Evolutionary conservation across 2,113 vertebrate genomes (phyloP).

Genomic region (Cinclus cinclus): DNA sequence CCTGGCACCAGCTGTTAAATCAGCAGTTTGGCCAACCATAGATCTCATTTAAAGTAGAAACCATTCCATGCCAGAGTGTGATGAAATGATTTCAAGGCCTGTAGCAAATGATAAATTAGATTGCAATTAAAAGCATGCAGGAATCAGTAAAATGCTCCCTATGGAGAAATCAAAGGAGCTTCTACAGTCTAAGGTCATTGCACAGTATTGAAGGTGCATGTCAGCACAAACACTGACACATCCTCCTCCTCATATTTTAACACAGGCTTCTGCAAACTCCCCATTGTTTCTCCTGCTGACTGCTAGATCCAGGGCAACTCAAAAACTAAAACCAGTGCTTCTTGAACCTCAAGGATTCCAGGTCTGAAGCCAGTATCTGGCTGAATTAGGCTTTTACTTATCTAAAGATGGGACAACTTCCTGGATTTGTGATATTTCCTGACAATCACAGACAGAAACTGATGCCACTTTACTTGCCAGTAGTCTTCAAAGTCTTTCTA

Average conservation of each 20-base stretch:
- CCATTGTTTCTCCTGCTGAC: not conserved
- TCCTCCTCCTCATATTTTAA: not conserved
- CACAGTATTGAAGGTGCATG: not conserved
- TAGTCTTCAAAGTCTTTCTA: not conserved
- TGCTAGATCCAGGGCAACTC: not conserved
- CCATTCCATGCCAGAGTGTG: not conserved
- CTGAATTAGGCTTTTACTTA: not conserved
- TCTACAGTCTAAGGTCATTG: not conserved
- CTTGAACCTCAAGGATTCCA: not conserved
- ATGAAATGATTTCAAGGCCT: not conserved
- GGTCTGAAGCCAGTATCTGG: fast-evolving
- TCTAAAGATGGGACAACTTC: not conserved
- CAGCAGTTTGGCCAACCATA: not conserved
- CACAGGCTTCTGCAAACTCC: not conserved
- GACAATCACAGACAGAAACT: not conserved
- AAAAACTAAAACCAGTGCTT: not conserved
- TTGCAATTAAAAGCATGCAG: constrained; percentile 15
- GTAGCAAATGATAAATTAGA: constrained; percentile 26
- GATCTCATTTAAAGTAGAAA: not conserved
- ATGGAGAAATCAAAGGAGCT: not conserved
- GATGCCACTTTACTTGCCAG: not conserved
- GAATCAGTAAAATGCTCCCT: not conserved
- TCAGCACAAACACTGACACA: not conserved
- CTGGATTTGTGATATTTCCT: not conserved
- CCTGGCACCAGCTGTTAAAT: not conserved